Percentiles rank a stretch among this genome's conserved stretches.
These are phyloP conservation scores for Carpatolechia fugitivella DNA, from an alignment of 2,888 invertebrate genomes.

Conservation along the genomic window DNA sequence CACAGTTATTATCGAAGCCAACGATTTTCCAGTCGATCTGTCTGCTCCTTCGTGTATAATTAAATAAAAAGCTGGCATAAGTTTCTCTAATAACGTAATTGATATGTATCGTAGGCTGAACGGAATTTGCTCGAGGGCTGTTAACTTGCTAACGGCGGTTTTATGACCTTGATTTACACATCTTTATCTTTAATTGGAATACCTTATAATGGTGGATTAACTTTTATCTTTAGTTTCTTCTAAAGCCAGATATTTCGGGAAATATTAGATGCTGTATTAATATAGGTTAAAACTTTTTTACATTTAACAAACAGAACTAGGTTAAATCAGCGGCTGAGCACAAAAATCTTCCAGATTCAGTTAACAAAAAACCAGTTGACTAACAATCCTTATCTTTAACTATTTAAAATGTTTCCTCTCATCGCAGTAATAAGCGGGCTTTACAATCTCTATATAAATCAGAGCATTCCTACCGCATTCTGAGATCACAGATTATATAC, in stretches of 20 bases:
- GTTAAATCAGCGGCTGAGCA: not conserved
- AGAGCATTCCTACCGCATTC: slow-evolving; percentile 22
- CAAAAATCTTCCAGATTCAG: not conserved
- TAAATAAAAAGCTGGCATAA: slow-evolving; percentile 13
- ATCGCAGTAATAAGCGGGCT: slow-evolving; percentile 15
- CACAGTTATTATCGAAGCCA: slow-evolving; percentile 10
- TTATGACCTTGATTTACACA: not conserved
- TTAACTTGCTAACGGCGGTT: not conserved
- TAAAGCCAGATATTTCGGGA: no score
- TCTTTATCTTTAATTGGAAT: no score
- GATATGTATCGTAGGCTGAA: not conserved
- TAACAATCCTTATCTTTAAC: slow-evolving; percentile 4
- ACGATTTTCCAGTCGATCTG: slow-evolving; percentile 14
- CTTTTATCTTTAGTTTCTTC: no score
- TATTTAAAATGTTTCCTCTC: not conserved
- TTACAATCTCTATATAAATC: slow-evolving; percentile 22
- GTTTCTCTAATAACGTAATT: slow-evolving; percentile 8
- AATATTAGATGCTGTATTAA: no score
- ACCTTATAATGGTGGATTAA: no score
- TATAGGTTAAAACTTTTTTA: no score
- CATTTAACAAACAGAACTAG: not conserved
- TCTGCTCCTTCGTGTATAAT: slow-evolving; percentile 6
- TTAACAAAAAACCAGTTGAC: not conserved
- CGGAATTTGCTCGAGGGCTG: not conserved
- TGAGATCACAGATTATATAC: slow-evolving; percentile 24